Conservation (phyloP, 1,140 invertebrate genomes). For the Protaetia brevitarsis region DNA sequence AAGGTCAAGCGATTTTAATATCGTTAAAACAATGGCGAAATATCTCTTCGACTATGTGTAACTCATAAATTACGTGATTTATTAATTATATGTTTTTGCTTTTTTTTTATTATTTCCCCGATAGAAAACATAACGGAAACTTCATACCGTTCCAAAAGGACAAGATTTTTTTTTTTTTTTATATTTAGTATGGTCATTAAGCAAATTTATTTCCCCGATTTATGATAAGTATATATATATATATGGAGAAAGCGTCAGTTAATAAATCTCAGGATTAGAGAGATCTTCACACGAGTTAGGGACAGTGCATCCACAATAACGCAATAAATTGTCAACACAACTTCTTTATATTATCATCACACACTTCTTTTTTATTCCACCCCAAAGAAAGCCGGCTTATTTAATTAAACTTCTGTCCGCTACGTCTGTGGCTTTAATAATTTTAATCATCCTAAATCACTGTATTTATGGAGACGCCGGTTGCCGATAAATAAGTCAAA, state of each 20-base stretch:
- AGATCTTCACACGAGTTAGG: too few species aligned
- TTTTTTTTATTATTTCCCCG: too few species aligned
- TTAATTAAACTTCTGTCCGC: neutral
- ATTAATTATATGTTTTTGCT: too few species aligned
- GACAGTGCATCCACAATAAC: neutral
- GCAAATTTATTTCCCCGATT: too few species aligned
- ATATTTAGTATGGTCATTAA: too few species aligned
- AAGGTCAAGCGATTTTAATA: slow-evolving; percentile 6
- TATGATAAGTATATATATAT: too few species aligned
- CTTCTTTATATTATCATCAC: neutral
- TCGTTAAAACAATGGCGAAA: slow-evolving; percentile 5
- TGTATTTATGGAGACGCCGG: slow-evolving; percentile 4
- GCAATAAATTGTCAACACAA: neutral
- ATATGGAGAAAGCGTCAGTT: too few species aligned
- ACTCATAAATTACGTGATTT: slow-evolving; percentile 3
- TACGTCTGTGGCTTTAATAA: neutral
- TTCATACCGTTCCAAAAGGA: too few species aligned
- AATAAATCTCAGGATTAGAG: too few species aligned
- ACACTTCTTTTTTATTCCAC: neutral
- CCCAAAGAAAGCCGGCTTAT: slow-evolving; percentile 6
- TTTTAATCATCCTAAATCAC: slow-evolving; percentile 24
- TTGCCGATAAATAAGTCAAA: slow-evolving; percentile 13
- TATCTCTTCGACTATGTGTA: neutral
- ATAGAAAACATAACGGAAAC: too few species aligned
- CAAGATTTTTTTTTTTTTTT: too few species aligned